Percentiles rank a stretch among this genome's conserved stretches.
Evolutionary conservation across 2,888 invertebrate genomes (phyloP).

Genomic region (Hetaerina titia): DNA sequence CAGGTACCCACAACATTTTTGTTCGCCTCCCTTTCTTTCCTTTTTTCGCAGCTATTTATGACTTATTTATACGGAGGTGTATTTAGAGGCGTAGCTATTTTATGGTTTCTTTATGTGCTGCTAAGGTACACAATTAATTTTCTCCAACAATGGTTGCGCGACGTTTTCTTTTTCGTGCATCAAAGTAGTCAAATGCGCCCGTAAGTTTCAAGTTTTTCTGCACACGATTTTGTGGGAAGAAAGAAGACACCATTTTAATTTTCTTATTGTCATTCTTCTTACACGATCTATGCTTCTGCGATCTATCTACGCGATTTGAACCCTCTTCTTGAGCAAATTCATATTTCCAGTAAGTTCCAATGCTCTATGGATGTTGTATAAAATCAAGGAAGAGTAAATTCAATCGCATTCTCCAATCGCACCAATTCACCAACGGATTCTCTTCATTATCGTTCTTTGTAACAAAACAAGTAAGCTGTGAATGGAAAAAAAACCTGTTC

Average conservation of each 20-base stretch:
- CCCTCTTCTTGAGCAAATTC: too few species aligned
- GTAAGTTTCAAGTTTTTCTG: not conserved
- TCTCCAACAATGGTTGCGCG: not conserved
- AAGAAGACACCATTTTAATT: not conserved
- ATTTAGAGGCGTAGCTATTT: not conserved
- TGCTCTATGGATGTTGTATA: too few species aligned
- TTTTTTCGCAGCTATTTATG: not conserved
- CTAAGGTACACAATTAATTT: not conserved
- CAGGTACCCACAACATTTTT: not conserved
- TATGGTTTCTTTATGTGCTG: conserved; percentile 1
- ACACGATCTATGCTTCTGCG: not conserved
- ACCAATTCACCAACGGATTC: too few species aligned
- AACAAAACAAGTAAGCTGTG: too few species aligned
- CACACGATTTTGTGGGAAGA: not conserved
- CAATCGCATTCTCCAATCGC: too few species aligned
- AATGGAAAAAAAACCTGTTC: too few species aligned
- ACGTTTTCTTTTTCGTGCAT: not conserved
- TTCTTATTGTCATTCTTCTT: not conserved
- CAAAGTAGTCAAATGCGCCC: not conserved
- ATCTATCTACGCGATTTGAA: too few species aligned
- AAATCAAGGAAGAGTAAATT: too few species aligned
- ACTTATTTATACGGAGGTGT: conserved; percentile 9
- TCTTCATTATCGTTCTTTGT: too few species aligned
- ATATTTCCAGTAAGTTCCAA: too few species aligned
- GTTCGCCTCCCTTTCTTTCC: not conserved